phyloP scores from a whole-genome alignment of 2,113 vertebrate genomes.

The Balaenoptera acutorostrata region DNA sequence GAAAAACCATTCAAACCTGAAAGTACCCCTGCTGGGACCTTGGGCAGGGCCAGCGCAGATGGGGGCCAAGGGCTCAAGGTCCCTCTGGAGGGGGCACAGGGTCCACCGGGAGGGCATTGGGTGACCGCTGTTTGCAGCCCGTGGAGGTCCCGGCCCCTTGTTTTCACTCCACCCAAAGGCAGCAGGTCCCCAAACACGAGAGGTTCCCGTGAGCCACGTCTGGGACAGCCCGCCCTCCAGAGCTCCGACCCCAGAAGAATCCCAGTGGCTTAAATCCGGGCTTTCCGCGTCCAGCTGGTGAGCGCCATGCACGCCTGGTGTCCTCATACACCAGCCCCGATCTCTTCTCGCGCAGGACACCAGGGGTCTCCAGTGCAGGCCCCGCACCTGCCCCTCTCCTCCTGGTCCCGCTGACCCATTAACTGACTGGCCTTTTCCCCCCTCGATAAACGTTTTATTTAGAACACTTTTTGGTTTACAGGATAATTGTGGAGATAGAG shows the following conservation, averaged over 20 bases:
- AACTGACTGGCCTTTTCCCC: neutral
- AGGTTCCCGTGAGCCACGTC: fast-evolving
- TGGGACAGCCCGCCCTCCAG: fast-evolving
- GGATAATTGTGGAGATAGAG: neutral
- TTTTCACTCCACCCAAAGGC: neutral
- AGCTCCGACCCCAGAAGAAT: neutral
- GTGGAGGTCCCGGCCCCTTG: neutral
- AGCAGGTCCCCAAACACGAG: neutral
- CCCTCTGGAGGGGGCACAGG: no score
- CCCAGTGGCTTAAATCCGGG: fast-evolving
- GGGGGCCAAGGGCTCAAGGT: fast-evolving
- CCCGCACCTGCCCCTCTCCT: no score
- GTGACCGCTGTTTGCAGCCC: fast-evolving
- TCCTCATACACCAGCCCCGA: fast-evolving
- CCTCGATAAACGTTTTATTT: neutral
- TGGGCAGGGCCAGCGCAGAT: neutral
- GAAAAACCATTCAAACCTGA: neutral
- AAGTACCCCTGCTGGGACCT: neutral
- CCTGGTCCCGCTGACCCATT: neutral
- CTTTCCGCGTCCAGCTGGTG: fast-evolving
- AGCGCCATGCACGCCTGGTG: fast-evolving
- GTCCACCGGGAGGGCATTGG: fast-evolving
- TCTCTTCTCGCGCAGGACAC: neutral
- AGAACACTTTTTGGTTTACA: neutral
- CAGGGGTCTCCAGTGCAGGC: neutral